Conservation (phyloP, 2,113 vertebrate species). For the Anseranas semipalmata region DNA sequence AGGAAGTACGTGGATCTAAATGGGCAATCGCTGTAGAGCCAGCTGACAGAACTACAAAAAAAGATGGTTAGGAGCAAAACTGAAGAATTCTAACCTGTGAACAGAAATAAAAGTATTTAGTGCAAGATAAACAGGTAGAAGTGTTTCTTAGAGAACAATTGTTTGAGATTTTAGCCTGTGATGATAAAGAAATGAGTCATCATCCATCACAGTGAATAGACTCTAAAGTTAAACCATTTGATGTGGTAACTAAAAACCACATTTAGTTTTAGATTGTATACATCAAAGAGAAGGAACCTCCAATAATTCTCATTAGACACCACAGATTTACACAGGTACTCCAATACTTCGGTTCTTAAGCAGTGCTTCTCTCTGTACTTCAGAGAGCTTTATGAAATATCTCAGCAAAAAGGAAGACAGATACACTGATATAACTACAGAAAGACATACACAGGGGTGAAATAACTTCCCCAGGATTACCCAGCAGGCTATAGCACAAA, state of each 20-base stretch:
- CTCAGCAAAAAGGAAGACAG: not conserved
- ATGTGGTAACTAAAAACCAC: slow-evolving; percentile 68
- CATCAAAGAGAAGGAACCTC: slow-evolving; percentile 51
- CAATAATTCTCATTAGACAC: slow-evolving; percentile 6
- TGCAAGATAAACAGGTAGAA: slow-evolving; percentile 42
- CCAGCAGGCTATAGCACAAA: not conserved
- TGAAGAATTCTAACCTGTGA: slow-evolving; percentile 23
- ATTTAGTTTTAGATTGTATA: slow-evolving; percentile 35
- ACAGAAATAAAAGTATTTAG: not conserved
- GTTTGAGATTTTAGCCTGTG: not conserved
- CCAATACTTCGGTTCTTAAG: not conserved
- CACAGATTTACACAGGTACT: not conserved
- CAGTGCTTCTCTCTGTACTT: not conserved
- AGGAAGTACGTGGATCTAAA: not conserved
- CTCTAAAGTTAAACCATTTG: slow-evolving; percentile 17
- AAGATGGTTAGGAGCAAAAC: not conserved
- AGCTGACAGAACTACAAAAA: slow-evolving; percentile 11
- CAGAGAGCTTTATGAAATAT: not conserved
- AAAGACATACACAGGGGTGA: not conserved
- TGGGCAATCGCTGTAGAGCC: not conserved
- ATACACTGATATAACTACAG: rapidly evolving
- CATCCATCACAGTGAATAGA: slow-evolving; percentile 26
- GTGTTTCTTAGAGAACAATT: not conserved
- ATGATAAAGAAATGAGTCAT: slow-evolving; percentile 58
- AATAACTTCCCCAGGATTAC: not conserved